Conservation (phyloP, 2,113 vertebrate genomes). For the Haemorhous mexicanus region DNA sequence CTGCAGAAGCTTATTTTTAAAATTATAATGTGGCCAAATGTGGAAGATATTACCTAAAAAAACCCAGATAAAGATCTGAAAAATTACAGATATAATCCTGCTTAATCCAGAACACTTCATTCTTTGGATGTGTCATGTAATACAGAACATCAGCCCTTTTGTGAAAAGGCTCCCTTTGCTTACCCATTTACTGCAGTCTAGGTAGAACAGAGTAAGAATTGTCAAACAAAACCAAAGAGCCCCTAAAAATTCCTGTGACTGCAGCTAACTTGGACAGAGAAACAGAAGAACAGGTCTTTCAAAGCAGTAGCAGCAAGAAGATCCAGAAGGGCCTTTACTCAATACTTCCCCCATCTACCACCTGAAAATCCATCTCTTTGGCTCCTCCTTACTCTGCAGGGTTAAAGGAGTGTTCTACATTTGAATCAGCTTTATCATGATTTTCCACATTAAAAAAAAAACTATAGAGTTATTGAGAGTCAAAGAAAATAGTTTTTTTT, state of each 20-base stretch:
- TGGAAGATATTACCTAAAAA: not conserved
- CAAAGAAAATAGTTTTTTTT: not conserved
- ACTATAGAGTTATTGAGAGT: not conserved
- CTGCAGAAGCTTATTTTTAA: not conserved
- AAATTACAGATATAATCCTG: not conserved
- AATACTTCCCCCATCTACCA: not conserved
- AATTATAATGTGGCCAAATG: not conserved
- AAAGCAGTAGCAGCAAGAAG: not conserved
- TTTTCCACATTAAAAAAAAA: not conserved
- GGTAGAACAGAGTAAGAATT: not conserved
- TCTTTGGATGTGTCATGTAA: not conserved
- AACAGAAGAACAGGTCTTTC: not conserved
- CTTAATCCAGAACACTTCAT: not conserved
- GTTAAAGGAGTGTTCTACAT: not conserved
- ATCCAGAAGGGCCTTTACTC: not conserved
- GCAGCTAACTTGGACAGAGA: not conserved
- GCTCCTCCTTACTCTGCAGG: not conserved
- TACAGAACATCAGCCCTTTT: not conserved
- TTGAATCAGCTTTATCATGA: accelerated
- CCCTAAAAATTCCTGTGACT: not conserved
- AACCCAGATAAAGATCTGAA: not conserved
- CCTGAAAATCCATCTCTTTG: not conserved
- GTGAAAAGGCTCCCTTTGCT: not conserved
- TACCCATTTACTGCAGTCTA: not conserved
- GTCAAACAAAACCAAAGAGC: not conserved